phyloP scores from a whole-genome alignment of 2,113 vertebrate species.

The Rattus rattus region DNA sequence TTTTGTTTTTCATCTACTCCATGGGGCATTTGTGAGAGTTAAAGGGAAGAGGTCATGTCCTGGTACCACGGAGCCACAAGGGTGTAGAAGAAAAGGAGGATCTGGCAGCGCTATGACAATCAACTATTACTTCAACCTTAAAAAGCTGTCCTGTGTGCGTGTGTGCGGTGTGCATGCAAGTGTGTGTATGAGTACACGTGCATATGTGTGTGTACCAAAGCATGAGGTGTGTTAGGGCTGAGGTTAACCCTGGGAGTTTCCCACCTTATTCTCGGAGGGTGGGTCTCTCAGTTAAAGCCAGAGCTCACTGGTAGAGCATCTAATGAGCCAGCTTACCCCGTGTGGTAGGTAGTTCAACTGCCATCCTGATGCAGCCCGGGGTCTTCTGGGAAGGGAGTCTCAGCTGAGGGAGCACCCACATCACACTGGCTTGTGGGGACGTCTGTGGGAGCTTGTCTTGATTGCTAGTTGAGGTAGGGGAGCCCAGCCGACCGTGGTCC shows the following conservation, averaged over 20 bases:
- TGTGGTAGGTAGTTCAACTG: not conserved
- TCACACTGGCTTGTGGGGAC: not conserved
- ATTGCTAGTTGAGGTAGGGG: not conserved
- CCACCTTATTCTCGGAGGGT: not conserved
- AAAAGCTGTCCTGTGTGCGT: not conserved
- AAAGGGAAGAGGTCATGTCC: not conserved
- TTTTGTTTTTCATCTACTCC: not conserved
- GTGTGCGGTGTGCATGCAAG: not conserved
- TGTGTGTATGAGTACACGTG: not conserved
- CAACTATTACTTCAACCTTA: not conserved
- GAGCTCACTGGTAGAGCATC: not conserved
- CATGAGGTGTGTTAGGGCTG: not conserved
- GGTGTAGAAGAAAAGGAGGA: not conserved
- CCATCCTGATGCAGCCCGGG: not conserved
- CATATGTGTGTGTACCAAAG: not conserved
- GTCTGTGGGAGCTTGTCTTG: not conserved
- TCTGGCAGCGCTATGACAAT: not conserved
- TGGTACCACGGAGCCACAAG: not conserved
- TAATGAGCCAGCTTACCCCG: not conserved
- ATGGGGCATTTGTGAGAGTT: not conserved
- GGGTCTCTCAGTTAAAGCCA: not conserved
- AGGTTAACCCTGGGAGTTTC: not conserved
- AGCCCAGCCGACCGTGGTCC: not conserved
- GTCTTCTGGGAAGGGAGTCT: not conserved
- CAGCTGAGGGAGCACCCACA: not conserved